Base-by-base conservation (phyloP, 2,888 invertebrate species). In the Ophion costatus region DNA sequence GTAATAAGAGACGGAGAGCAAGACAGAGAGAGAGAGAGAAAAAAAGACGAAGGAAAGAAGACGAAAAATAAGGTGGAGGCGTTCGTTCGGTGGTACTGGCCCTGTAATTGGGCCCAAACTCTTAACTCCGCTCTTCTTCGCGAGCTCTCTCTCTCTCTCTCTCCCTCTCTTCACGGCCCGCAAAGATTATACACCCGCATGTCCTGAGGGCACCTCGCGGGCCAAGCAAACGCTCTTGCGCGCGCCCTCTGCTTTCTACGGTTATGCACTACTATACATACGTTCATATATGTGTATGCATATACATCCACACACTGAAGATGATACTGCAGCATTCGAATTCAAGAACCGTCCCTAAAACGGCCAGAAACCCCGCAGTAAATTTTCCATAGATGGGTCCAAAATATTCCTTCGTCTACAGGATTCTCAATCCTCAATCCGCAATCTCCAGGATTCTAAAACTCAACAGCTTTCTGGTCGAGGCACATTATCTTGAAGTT, bases 111-210 rank as follows among this genome's bases (percentile, higher is more conserved):
- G 93, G 92, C 91, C 93, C 92, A 92, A 93, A 93, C 91, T 92
- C 90, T 92, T 91, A 91, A 92, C 90, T 91, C 90, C 90, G 89
- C 91, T 92, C 91, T 79, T 75, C 75, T 88, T 75, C 76, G 63
- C 82, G 77, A 56, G 17, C 14, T 74, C 51, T 71, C 73, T 66
- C 63, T 80, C 79, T 64, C 71, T 71, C 56, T 56, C 51, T 71
- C 79, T 51, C 38, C 17, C 22, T 70, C 63, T 42, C 64, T 75
- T 64, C 80, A 82, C 83, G 91, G 89, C 91, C 92, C 90, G 91
- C 91, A 92, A 92, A 93, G 93, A 94, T 94, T 94, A 94, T 93
- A 94, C 94, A 93, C 94, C 93, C 94, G 93, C 91, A 90, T 93
- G 93, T 93, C 93, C 93, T 88, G 92, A 91, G 93, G 93, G 91